Evolutionary conservation across 2,113 vertebrate genomes (phyloP), one percentile per base, ranked within the genome.

Genomic region (Microtus oregoni): DNA sequence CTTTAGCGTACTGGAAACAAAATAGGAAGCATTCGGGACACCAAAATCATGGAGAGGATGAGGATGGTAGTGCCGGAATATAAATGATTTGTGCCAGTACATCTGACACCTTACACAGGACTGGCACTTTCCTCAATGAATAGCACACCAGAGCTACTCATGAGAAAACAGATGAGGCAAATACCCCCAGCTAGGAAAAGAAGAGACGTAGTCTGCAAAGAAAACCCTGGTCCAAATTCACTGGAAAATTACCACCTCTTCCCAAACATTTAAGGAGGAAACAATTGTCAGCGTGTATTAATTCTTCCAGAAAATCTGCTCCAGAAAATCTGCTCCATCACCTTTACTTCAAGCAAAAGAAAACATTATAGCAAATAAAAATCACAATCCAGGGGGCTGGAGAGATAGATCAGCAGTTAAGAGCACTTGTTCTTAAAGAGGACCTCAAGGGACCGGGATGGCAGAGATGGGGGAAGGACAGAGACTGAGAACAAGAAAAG

Each of bases 141-240:
- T 28, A 11, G 5, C 3, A 17, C 1, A 9, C 14, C 15, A 2
- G 20, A 30, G 22, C 3, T 10, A 2, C 78, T 72, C 65, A 1
- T 7, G 78, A 65, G 52, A 47, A 14, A 15, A 14, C 4, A 28
- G 83, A 1, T 1, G 44, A 1, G 7, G 0, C 11, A 2, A 9
- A 12, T 15, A 17, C 11, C 24, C 1, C 5, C 0, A 28, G 50
- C 41, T 73, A 9, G 0, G 20, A 52, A 28, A 55, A 38, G n/a
- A 58, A 58, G 58, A 58, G 58, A 67, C 0, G 15, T 76, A 70
- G 19, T 5, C 65, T 10, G 6, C 2, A 15, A 19, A 41, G 12
- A 38, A 58, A 82, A 24, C 13, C 11, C 9, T 12, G 19, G 3
- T 26, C 41, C 67, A 32, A 76, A 1, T 13, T 61, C 35, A 6